phyloP scores from a whole-genome alignment of 2,888 invertebrate genomes.

The Allolobophora icterica region DNA sequence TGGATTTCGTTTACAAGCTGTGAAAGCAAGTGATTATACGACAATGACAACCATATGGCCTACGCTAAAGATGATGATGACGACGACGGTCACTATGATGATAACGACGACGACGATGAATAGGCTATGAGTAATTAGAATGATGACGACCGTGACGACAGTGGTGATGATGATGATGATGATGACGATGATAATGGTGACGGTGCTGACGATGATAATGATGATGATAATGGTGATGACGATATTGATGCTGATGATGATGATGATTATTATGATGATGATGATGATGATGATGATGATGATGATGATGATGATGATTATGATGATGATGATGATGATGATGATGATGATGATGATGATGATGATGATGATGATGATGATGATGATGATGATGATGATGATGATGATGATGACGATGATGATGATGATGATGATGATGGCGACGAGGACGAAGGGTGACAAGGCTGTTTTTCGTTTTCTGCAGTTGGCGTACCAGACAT shows the following conservation, averaged over 20 bases:
- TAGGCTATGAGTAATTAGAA: neutral
- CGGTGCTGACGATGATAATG: neutral
- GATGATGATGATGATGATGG: neutral
- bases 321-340: too few relatives aligned
- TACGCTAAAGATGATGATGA: neutral
- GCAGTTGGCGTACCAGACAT: conserved; percentile 5
- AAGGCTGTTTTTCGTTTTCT: neutral
- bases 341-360: too few relatives aligned
- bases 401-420: neutral
- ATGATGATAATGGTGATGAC: too few relatives aligned
- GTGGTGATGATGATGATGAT: neutral
- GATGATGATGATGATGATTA: too few relatives aligned
- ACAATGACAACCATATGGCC: neutral
- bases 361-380: too few relatives aligned
- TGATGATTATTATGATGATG: too few relatives aligned
- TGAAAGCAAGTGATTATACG: neutral
- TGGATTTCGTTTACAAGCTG: neutral
- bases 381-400: neutral
- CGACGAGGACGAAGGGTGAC: too few relatives aligned
- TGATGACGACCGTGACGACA: neutral
- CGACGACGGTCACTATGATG: neutral
- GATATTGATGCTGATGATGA: too few relatives aligned
- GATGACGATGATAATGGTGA: neutral
- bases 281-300: too few relatives aligned
- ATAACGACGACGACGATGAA: too few relatives aligned